Percentiles rank a stretch among this genome's conserved stretches.
Conservation (phyloP, 2,797 vertebrate species). For the Silurus lanzhouensis region DNA sequence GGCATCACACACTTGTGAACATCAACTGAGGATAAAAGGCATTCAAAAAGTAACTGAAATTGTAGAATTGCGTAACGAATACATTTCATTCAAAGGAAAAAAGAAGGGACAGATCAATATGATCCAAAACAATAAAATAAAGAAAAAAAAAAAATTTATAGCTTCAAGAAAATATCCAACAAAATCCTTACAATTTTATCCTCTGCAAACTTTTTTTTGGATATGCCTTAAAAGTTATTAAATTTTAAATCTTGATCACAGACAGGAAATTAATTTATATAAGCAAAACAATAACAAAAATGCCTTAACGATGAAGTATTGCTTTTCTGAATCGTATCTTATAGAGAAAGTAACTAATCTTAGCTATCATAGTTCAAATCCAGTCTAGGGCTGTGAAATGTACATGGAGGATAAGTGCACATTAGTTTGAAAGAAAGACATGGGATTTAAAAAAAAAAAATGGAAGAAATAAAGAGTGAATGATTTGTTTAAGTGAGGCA, state of each 20-base stretch:
- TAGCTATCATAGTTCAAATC: background rate
- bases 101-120: constrained; percentile 80
- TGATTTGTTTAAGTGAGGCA: background rate
- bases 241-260: too few species aligned
- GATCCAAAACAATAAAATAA: constrained; percentile 67
- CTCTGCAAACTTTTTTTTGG: background rate
- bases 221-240: background rate
- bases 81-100: constrained; percentile 68
- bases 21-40: background rate
- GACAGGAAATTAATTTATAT: background rate
- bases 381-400: constrained; percentile 38
- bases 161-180: constrained; percentile 13
- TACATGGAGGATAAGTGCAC: constrained; percentile 72
- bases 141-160: background rate
- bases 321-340: constrained; percentile 33
- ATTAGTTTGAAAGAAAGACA: constrained; percentile 52
- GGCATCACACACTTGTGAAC: constrained; percentile 32
- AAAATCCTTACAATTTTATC: background rate
- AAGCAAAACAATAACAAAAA: background rate
- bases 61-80: background rate
- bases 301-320: constrained; percentile 21
- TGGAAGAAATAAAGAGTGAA: too few species aligned
- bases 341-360: background rate
- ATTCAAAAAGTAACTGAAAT: background rate
- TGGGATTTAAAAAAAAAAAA: background rate